Evolutionary conservation across 1,140 invertebrate species (phyloP), one percentile per base, ranked within the genome.

Genomic region (Drosophila pachea): DNA sequence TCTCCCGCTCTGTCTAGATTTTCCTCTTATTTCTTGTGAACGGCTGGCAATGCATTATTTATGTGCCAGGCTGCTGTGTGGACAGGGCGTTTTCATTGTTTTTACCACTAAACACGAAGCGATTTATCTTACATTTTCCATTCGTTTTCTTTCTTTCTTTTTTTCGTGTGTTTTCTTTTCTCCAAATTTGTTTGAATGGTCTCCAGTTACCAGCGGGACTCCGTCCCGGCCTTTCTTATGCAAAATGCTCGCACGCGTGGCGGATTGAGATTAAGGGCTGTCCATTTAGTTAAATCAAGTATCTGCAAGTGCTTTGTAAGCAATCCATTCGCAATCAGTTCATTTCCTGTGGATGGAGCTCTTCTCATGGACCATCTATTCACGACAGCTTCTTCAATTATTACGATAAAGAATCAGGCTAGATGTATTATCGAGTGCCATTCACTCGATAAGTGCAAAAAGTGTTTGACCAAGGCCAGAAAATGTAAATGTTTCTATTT

Each of bases 1-100:
- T 22, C 22, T 22, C 22, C n/a, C n/a, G n/a, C n/a, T 22, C 22
- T 22, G 22, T 22, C 22, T 22, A 22, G 1, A 22, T 22, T 3
- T 22, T 22, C 22, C 22, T 22, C 22, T n/a, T n/a, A n/a, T n/a
- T 48, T 58, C 59, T 66, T 35, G 14, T 43, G 11, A 50, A 59
- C 16, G 32, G 55, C 67, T 73, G 60, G 49, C 50, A 66, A 52
- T 74, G 62, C 68, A 71, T 71, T 74, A 74, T 74, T 74, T 74
- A 74, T 74, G 62, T 52, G 45, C 62, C 35, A 61, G 61, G 38
- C 68, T 58, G 40, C 35, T 42, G 22, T 66, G 63, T 71, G 72
- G 62, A 70, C 48, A 42, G 52, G 45, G 58, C 52, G 35, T 61
- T 42, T 70, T 74, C 72, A 74, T 74, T 74, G 72, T 74, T 74